These are phyloP conservation scores for Epirrita christyi DNA, from an alignment of 2,888 invertebrate species.

Conservation along the genomic window DNA sequence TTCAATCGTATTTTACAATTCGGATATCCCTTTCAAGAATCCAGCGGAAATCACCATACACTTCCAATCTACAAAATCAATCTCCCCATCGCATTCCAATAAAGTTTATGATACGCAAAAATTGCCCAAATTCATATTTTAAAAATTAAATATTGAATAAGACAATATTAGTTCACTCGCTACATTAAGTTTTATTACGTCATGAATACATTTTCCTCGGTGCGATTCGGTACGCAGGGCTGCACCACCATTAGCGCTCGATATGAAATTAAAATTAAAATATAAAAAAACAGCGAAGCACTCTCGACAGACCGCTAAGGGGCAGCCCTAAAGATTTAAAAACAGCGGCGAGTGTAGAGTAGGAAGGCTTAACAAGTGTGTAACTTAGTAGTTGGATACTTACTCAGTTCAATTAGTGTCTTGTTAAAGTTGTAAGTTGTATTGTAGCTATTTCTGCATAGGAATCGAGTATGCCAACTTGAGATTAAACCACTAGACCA, in stretches of 20 bases:
- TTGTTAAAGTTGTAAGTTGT: too few species aligned
- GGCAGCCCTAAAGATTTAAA: conserved; percentile 79
- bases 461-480: too few species aligned
- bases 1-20: not conserved
- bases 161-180: conserved; percentile 84
- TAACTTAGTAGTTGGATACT: too few species aligned
- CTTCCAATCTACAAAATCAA: conserved; percentile 25
- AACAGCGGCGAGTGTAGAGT: conserved; percentile 59
- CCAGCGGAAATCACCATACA: conserved; percentile 24
- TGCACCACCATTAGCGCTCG: conserved; percentile 80
- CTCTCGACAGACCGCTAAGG: conserved; percentile 82
- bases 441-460: too few species aligned
- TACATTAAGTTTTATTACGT: conserved; percentile 82
- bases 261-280: conserved; percentile 85
- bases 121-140: conserved; percentile 70
- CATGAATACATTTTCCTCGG: conserved; percentile 79
- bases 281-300: conserved; percentile 81
- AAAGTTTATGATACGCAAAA: conserved; percentile 79
- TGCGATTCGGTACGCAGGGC: conserved; percentile 82
- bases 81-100: conserved; percentile 48
- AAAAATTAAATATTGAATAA: conserved; percentile 82
- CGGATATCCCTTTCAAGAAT: not conserved
- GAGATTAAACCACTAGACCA: too few species aligned
- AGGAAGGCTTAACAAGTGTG: conserved; percentile 12
- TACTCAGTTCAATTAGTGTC: too few species aligned